Percentiles rank a stretch among this genome's conserved stretches.
Evolutionary conservation across 2,113 vertebrate genomes (phyloP).

Genomic region (Parus major): DNA sequence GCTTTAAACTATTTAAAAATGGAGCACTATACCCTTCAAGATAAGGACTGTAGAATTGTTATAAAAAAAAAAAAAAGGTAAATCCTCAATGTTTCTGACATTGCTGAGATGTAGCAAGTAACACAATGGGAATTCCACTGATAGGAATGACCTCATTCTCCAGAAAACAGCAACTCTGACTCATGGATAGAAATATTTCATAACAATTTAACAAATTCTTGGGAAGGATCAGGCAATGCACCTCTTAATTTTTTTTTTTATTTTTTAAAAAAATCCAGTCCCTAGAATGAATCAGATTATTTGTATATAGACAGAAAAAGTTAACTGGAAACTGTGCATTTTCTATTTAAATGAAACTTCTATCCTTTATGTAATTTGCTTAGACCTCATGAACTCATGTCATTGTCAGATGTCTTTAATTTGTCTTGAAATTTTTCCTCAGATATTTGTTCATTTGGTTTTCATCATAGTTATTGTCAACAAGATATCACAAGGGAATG

Average conservation of each 20-base stretch:
- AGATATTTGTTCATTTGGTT: not conserved
- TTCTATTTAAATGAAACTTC: not conserved
- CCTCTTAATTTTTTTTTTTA: not conserved
- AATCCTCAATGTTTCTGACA: not conserved
- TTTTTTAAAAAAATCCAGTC: not conserved
- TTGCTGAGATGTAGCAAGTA: not conserved
- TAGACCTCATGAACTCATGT: not conserved
- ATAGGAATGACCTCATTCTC: not conserved
- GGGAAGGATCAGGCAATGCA: not conserved
- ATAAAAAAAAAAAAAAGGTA: not conserved
- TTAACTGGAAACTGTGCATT: not conserved
- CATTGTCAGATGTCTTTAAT: not conserved
- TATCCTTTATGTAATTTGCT: not conserved
- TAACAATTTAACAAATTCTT: not conserved
- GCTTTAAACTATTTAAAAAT: not conserved
- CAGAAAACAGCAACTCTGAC: not conserved
- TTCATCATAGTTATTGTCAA: not conserved
- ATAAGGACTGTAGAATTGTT: not conserved
- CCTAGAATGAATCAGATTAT: not conserved
- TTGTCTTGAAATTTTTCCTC: not conserved
- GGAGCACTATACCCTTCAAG: not conserved
- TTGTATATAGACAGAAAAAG: not conserved
- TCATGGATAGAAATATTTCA: not conserved
- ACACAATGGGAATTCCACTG: not conserved
- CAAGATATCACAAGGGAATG: not conserved